Evolutionary conservation across 2,797 vertebrate genomes (phyloP), one percentile per base, ranked within the genome.

Genomic region (Falco biarmicus): DNA sequence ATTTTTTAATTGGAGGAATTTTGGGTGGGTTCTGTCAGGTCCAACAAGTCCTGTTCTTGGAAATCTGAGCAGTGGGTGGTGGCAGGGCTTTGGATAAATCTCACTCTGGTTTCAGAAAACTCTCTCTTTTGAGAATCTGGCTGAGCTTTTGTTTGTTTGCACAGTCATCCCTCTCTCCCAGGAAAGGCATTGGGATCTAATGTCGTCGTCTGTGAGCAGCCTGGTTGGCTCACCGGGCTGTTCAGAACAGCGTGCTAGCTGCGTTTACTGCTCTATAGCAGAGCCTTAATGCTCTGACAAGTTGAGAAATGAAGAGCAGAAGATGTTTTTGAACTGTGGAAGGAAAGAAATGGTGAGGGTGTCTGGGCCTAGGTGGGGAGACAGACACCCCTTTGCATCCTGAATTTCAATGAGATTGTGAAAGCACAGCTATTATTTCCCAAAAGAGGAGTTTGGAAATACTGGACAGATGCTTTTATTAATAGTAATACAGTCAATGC

Each of bases 361-460:
- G 53, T 85, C 54, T 90, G 75, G 56, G 41, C 19, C 60, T 64
- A 50, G 74, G 31, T 80, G 47, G 47, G 70, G 56, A 89, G 37
- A 70, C 7, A 91, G 60, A 48, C 47, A 69, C 34, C 34, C 56
- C 31, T 76, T 73, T 77, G 66, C 66, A 66, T 70, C 54, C 56
- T 64, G 51, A 80, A 90, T 93, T 91, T 94, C 80, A 71, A 28
- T 25, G 64, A 88, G 75, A 43, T 57, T 45, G 24, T 79, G 78
- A 82, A 93, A 93, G 25, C 47, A 76, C 22, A 66, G 37, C 47
- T 77, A 48, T 70, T 90, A 84, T 93, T 88, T 95, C 74, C 74
- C 91, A 63, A 25, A 88, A 91, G 87, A 87, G n/a, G 50, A 15
- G 20, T 75, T 84, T 45, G 63, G 75, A 91, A 95, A 79, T 50